Evolutionary conservation across 2,113 vertebrate genomes (phyloP), one percentile per base, ranked within the genome.

Genomic region (Onychorhynchus coronatus): DNA sequence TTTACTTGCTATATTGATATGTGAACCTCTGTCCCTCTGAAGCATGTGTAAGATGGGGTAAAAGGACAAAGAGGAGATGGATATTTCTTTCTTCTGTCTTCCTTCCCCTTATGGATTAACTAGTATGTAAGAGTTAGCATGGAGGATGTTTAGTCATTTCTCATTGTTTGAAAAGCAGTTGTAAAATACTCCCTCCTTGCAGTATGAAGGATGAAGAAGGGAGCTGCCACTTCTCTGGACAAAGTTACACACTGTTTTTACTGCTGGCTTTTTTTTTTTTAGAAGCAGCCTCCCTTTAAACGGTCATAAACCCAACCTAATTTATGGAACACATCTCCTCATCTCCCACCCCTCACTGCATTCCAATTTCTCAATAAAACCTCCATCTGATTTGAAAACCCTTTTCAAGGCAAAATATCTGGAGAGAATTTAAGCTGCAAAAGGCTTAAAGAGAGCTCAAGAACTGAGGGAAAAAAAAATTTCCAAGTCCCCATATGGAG

Each of bases 331-430:
- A 2, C 66, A 79, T 83, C 86, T 78, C 75, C 63, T 90, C 63
- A 6, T 22, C 37, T 66, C 23, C n/a, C 9, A 41, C 21, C 35
- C 21, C 37, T 71, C 39, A 39, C 74, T 44, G 47, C 91, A 92
- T 82, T 91, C 85, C 80, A 85, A 6, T 87, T 91, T 95, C 87
- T 89, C 95, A 95, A 59, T 80, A 90, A 95, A 93, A 83, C 2
- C 21, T 46, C 58, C 42, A 76, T 42, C 74, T 81, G n/a, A 84
- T 86, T 53, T n/a, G 46, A 81, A 88, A 90, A 65, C 41, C 56
- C 67, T 47, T 91, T 95, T 73, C 68, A 93, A 63, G 63, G 89
- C n/a, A 95, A 46, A 78, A 76, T 86, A 93, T 84, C 81, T 3
- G 12, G 71, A 78, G 78, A 66, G 35, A 87, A 63, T 89, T 91